Evolutionary conservation across 2,113 vertebrate genomes (phyloP), one percentile per base, ranked within the genome.

Genomic region (Xenopus laevis): DNA sequence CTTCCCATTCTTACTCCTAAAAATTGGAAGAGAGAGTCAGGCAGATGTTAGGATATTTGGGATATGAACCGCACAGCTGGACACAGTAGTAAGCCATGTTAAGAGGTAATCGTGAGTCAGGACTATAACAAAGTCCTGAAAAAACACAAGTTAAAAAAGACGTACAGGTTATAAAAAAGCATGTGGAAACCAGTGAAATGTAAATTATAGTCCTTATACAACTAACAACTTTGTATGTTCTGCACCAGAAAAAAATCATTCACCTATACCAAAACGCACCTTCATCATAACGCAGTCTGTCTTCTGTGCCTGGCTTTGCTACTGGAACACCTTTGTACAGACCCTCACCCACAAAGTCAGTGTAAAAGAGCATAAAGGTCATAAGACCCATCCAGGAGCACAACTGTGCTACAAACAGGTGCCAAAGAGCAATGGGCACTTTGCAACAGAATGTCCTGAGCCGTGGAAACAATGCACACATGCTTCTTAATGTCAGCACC

Each of bases 301-400:
- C 92, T 45, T 86, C 87, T 0, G 90, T 88, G 71, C 93, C 94
- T 0, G 91, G 91, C 68, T 87, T 78, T 10, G 93, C 94, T 46
- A 88, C 81, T 68, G 94, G 93, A n/a, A 93, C 79, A 0, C 94
- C 94, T 0, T 89, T 83, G 84, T 95, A 96, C 11, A 95, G 84
- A 21, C 91, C 91, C 70, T 94, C 93, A 0, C 94, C 94, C 0
- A 96, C 83, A 0, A 95, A 96, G 71, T 96, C 94, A 0, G 94
- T 94, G 82, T 95, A 96, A 81, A 96, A 96, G 1, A 96, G 86
- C 45, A 91, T 91, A 84, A 95, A 93, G 0, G 92, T 94, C 94
- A 94, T 94, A 50, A 96, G 86, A 0, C 90, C 91, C 93, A 92
- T 95, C 94, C 94, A 96, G 82, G 92, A 94, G 84, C 87, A 96